Evolutionary conservation across 2,888 invertebrate species (phyloP), one percentile per base, ranked within the genome.

Genomic region (Fragum whitleyi): DNA sequence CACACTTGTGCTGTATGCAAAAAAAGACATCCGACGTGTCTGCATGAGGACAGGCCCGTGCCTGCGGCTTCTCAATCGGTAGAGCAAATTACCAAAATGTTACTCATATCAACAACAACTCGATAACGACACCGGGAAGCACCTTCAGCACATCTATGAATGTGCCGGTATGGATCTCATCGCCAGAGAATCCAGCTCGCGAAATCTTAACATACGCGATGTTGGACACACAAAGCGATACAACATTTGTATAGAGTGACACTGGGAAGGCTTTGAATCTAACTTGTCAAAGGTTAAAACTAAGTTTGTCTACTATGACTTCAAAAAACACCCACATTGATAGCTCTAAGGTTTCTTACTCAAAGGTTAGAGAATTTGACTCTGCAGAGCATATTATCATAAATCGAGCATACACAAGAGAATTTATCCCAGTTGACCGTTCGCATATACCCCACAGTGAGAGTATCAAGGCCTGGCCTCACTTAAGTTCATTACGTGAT

Each of bases 171-270:
- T 77, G 65, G 72, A 26, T 79, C 2, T 79, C 74, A 14, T 23
- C 36, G 7, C n/a, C 26, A 19, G 42, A 71, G 9, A 28, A 73
- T 1, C 71, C 68, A 14, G 39, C 59, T 9, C n/a, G 23, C 7
- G 77, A 79, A 39, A 65, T 83, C 11, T 42, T 79, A 11, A 79
- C 77, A 19, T 83, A 83, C 62, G 79, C 77, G 14, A 32, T 83
- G 5, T 23, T 83, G 6, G 79, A 83, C n/a, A 79, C 79, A 21
- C 83, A 79, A 70, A 83, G 83, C 23, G 83, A 83, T 23, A 81
- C 81, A n/a, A 75, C 77, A 6, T 79, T 79, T 26, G 67, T 82
- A 5, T 47, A 70, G 2, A 53, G 79, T 14, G 79, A 82, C 2
- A 69, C 73, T 19, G 69, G 57, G 1, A 28, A 55, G 6, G 55